Conservation (phyloP, 2,797 vertebrate genomes). For the Poecile montanus region DNA sequence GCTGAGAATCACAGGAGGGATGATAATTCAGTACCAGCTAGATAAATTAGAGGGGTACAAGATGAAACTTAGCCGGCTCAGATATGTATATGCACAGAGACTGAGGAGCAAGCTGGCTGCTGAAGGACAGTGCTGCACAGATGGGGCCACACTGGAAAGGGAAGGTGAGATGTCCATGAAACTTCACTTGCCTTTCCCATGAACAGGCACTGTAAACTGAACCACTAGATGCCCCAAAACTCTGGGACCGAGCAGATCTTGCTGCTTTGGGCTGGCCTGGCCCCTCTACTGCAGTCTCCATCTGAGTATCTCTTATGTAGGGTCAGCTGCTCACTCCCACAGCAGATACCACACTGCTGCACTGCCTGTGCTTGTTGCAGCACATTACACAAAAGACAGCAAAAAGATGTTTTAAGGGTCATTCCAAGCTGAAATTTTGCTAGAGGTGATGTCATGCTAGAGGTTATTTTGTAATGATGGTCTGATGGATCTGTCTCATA, state of each 20-base stretch:
- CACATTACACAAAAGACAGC: background rate
- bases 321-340: background rate
- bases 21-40: background rate
- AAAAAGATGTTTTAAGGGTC: background rate
- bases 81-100: background rate
- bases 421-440: background rate
- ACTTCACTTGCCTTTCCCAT: background rate
- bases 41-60: slow-evolving; percentile 20
- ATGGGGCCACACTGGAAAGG: rapidly evolving
- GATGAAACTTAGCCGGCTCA: background rate
- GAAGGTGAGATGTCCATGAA: background rate
- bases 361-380: background rate
- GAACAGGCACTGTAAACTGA: rapidly evolving
- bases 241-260: background rate
- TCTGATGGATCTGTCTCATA: background rate
- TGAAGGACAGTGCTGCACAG: background rate
- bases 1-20: background rate
- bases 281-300: background rate
- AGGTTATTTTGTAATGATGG: background rate
- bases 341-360: background rate
- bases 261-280: background rate
- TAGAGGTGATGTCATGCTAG: background rate
- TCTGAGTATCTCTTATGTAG: rapidly evolving
- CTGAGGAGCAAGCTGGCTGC: background rate
- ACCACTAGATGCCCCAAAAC: background rate